phyloP scores from a whole-genome alignment of 2,113 vertebrate genomes.

The Cynocephalus volans region DNA sequence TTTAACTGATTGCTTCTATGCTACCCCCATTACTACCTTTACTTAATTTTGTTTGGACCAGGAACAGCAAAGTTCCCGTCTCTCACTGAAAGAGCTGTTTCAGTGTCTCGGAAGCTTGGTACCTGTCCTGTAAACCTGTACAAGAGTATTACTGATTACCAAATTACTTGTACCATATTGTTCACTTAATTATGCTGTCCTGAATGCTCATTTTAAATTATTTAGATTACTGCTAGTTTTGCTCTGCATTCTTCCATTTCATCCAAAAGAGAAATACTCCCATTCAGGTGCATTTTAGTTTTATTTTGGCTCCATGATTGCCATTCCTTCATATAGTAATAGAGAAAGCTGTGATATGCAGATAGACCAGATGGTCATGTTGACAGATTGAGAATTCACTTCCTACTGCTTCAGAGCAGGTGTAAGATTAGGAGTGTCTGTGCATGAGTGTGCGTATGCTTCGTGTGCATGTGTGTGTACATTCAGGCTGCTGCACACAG shows the following conservation, averaged over 20 bases:
- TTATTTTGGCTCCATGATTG: constrained; percentile 88
- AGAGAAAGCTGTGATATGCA: constrained; percentile 90
- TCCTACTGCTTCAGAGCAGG: constrained; percentile 92
- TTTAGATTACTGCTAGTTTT: constrained; percentile 79
- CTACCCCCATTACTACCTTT: neutral
- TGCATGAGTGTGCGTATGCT: constrained; percentile 58
- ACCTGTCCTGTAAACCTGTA: constrained; percentile 66
- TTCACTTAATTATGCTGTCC: constrained; percentile 78
- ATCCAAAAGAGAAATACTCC: constrained; percentile 80
- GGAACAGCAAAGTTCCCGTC: neutral
- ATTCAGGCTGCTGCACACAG: constrained; percentile 54
- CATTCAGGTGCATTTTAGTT: constrained; percentile 87
- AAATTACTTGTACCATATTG: constrained; percentile 72
- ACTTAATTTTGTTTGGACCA: neutral
- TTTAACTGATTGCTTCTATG: constrained; percentile 61
- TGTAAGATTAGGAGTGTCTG: constrained; percentile 88
- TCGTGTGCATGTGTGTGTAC: constrained; percentile 65
- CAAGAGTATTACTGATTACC: constrained; percentile 42
- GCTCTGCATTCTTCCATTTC: constrained; percentile 84
- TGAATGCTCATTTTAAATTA: constrained; percentile 82
- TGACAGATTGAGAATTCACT: constrained; percentile 92
- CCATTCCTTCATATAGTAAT: constrained; percentile 90
- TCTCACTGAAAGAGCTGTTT: constrained; percentile 74
- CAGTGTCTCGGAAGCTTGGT: constrained; percentile 45
- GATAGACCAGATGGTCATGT: constrained; percentile 92